Evolutionary conservation across 2,888 invertebrate genomes (phyloP), one percentile per base, ranked within the genome.

Genomic region (Teleogryllus oceanicus): DNA sequence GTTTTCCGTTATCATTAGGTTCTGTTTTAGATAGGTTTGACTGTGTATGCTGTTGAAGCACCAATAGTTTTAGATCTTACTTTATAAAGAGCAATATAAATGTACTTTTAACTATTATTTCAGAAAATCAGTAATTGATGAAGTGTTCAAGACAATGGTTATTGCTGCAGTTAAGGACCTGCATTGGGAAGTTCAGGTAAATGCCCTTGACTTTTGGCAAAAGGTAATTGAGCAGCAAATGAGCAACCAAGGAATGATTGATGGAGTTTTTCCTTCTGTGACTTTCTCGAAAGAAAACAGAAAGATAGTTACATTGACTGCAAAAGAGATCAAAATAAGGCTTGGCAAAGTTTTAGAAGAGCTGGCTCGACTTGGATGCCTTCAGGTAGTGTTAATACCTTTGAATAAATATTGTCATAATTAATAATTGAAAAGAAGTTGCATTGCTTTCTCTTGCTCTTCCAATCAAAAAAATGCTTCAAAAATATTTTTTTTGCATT

Each of bases 111-210:
- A 74, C 21, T 13, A 74, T 18, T 50, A 78, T 50, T 81, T 1
- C 78, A 87, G 87, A 50, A 86, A 85, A 82, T 74, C 84, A 62
- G 88, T 90, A 83, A 89, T 90, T 82, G 88, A 89, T 62, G 86
- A 87, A 0, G 87, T 94, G 8, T 92, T 91, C 84, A 89, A 90
- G 50, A 90, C 92, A 8, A 92, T 94, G 90, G 89, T 91, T 0
- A 89, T 90, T 18, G 91, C 93, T 1, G 91, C 92, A 0, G 89
- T 92, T 0, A 88, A 89, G 13, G 95, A 95, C 85, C 89, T 94
- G 80, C 93, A 95, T 85, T 94, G 95, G 94, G 95, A 95, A 85
- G 94, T 94, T 0, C 94, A 94, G 86, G 87, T 92, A 0, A 90
- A 90, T 80, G 92, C 94, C 0, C 85, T 95, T 1, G 88, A 89